phyloP scores from a whole-genome alignment of 1,140 invertebrate genomes.

The Teleopsis dalmanni region DNA sequence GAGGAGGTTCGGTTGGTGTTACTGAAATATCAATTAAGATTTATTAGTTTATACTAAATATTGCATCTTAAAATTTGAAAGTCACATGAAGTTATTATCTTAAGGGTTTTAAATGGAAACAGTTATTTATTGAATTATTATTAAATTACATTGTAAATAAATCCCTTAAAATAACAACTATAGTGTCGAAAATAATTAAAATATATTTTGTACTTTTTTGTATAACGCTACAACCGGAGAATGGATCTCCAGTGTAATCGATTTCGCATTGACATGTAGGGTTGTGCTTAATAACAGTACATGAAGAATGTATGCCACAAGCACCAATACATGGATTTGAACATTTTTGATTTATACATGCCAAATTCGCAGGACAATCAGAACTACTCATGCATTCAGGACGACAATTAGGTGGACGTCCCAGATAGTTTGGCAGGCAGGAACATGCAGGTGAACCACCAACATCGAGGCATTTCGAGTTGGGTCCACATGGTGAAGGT shows the following conservation, averaged over 20 bases:
- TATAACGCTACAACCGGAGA: constrained; percentile 51
- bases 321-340: constrained; percentile 69
- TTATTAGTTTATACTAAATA: no score
- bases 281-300: constrained; percentile 68
- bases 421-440: constrained; percentile 64
- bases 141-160: no score
- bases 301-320: constrained; percentile 66
- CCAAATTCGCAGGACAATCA: constrained; percentile 64
- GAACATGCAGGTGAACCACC: constrained; percentile 65
- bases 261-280: constrained; percentile 64
- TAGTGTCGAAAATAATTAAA: neutral
- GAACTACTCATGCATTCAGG: constrained; percentile 68
- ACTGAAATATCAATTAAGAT: no score
- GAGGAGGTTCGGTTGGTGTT: constrained; percentile 41
- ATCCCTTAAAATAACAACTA: neutral
- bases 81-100: no score
- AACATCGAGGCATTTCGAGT: constrained; percentile 66
- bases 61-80: no score
- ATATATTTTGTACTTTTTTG: constrained; percentile 31
- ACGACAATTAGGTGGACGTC: constrained; percentile 68
- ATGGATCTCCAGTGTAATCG: constrained; percentile 73
- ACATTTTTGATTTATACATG: constrained; percentile 72
- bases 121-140: no score
- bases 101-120: no score
- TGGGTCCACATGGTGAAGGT: constrained; percentile 69